Conservation (phyloP, 2,113 vertebrate genomes). For the Tinamus guttatus region DNA sequence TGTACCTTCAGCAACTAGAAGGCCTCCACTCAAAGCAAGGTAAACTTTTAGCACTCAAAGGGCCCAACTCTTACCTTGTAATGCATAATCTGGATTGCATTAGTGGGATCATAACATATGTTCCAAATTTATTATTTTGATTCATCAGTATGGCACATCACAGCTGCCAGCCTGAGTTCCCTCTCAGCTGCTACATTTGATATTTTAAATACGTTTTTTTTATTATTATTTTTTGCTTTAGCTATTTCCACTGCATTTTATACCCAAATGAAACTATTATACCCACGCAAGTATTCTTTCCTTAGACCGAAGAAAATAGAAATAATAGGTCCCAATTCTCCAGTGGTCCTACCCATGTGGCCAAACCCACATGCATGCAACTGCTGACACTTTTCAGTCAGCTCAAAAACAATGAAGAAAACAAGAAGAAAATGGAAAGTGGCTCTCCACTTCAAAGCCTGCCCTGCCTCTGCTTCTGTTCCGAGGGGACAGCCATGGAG, state of each 20-base stretch:
- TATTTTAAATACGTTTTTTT: neutral
- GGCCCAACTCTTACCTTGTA: neutral
- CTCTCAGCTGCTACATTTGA: constrained; percentile 23
- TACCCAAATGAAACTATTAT: neutral
- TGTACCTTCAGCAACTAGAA: neutral
- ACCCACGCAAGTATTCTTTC: neutral
- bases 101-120: constrained; percentile 19
- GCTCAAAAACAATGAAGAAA: neutral
- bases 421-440: neutral
- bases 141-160: constrained; percentile 42
- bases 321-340: neutral
- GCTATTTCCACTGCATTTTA: constrained; percentile 11
- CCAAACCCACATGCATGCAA: neutral
- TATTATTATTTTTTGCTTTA: neutral
- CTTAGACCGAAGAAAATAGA: neutral
- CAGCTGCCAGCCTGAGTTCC: constrained; percentile 24
- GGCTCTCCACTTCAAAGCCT: neutral
- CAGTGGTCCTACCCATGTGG: neutral
- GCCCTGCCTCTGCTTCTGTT: neutral
- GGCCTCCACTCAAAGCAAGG: neutral
- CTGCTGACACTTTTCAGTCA: neutral
- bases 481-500: neutral
- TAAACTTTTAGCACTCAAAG: neutral
- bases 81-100: constrained; percentile 22
- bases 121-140: constrained; percentile 18